A percentile compares a stretch with the other conserved stretches of the same genome.
Evolutionary conservation across 2,888 invertebrate species (phyloP).

Genomic region (Meteorus cinctellus): DNA sequence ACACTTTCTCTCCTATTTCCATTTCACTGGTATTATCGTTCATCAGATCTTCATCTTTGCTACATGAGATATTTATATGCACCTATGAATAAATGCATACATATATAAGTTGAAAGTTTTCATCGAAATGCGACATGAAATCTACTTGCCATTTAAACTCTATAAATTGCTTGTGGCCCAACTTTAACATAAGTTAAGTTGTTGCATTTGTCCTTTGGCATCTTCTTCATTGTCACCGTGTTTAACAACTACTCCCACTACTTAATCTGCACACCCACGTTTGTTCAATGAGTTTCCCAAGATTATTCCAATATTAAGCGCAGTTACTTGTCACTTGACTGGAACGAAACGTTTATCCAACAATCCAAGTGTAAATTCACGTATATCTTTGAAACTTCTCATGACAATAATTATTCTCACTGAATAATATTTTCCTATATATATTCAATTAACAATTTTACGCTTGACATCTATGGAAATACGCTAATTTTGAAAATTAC

Average conservation of each 20-base stretch:
- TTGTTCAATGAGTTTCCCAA: background rate
- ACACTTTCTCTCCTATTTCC: background rate
- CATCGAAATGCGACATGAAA: background rate
- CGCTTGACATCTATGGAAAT: background rate
- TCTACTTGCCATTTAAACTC: background rate
- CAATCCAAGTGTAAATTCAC: background rate
- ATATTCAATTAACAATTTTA: background rate
- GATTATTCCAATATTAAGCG: background rate
- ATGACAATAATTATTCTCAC: background rate
- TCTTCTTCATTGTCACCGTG: background rate
- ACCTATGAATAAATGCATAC: background rate
- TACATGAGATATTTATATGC: background rate
- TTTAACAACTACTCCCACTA: background rate
- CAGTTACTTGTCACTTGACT: slow-evolving; percentile 15
- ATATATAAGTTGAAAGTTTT: background rate
- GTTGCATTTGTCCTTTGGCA: background rate
- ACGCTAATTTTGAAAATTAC: background rate
- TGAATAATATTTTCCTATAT: background rate
- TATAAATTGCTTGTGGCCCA: background rate
- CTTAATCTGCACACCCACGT: background rate
- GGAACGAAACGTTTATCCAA: background rate
- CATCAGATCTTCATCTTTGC: background rate
- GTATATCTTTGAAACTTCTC: background rate
- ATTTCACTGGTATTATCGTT: background rate
- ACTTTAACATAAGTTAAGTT: background rate